Percentiles rank a stretch among this genome's conserved stretches.
Evolutionary conservation across 2,797 vertebrate species (phyloP).

Genomic region (Poecilia picta): DNA sequence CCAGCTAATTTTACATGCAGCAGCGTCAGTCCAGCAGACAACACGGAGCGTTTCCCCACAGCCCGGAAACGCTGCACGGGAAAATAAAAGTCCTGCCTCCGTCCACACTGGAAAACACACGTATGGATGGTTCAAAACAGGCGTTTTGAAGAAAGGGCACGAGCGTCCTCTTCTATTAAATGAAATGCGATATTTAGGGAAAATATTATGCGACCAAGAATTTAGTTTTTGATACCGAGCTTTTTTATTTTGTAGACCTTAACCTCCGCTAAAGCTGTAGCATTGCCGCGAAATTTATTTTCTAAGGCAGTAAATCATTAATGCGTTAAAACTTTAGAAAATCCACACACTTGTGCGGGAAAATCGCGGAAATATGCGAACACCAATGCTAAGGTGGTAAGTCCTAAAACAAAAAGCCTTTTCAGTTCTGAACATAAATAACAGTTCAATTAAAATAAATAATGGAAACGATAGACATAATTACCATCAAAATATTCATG

Average conservation of each 20-base stretch:
- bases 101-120: neutral
- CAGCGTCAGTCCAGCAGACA: slow-evolving; percentile 34
- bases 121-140: neutral
- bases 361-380: neutral
- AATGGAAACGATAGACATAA: neutral
- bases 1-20: slow-evolving; percentile 70
- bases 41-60: slow-evolving; percentile 15
- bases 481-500: neutral
- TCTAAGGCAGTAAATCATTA: slow-evolving; percentile 52
- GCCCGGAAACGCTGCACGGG: neutral
- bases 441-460: neutral
- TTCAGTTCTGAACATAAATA: slow-evolving; percentile 4
- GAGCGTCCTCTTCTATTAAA: rapidly evolving
- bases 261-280: slow-evolving; percentile 35
- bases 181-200: neutral
- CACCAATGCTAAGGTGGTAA: neutral
- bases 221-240: neutral
- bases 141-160: rapidly evolving
- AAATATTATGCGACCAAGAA: rapidly evolving
- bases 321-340: slow-evolving; percentile 52
- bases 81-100: slow-evolving; percentile 64
- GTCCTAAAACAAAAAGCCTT: neutral
- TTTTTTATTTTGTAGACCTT: slow-evolving; percentile 62
- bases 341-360: slow-evolving; percentile 15
- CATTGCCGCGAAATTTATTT: slow-evolving; percentile 10